Evolutionary conservation across 2,888 invertebrate genomes (phyloP).

Genomic region (Branchipolynoe longqiensis): DNA sequence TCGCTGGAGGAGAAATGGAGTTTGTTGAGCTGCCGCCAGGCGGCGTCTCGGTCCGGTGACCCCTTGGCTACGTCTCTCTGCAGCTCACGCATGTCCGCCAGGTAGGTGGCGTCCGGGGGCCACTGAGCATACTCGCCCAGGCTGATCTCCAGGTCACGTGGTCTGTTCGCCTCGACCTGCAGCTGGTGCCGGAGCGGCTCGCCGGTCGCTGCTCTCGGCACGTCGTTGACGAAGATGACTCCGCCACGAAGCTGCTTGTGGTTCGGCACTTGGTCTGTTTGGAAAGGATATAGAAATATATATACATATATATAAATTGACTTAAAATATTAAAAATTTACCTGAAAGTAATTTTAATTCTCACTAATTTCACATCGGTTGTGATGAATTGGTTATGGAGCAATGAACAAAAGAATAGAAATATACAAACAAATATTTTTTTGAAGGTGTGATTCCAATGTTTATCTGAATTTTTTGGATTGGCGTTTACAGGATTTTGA

Average conservation of each 20-base stretch:
- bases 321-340: too few species aligned
- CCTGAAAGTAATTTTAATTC: too few species aligned
- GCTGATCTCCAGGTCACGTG: slow-evolving; percentile 2
- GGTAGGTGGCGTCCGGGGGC: not conserved
- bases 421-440: too few species aligned
- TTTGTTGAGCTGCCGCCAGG: not conserved
- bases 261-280: not conserved
- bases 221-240: not conserved
- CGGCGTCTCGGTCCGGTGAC: not conserved
- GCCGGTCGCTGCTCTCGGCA: not conserved
- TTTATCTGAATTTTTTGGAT: too few species aligned
- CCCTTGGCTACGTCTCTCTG: too few species aligned
- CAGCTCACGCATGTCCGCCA: not conserved
- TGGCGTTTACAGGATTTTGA: too few species aligned
- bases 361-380: too few species aligned
- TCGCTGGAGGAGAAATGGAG: not conserved
- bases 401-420: too few species aligned
- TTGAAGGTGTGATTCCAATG: too few species aligned
- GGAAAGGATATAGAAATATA: too few species aligned
- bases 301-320: too few species aligned
- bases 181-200: slow-evolving; percentile 19
- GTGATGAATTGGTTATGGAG: too few species aligned
- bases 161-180: not conserved
- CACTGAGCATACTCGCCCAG: slow-evolving; percentile 20
- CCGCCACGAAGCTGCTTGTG: slow-evolving; percentile 34